phyloP scores from a whole-genome alignment of 2,113 vertebrate genomes.

The Chaenocephalus aceratus region DNA sequence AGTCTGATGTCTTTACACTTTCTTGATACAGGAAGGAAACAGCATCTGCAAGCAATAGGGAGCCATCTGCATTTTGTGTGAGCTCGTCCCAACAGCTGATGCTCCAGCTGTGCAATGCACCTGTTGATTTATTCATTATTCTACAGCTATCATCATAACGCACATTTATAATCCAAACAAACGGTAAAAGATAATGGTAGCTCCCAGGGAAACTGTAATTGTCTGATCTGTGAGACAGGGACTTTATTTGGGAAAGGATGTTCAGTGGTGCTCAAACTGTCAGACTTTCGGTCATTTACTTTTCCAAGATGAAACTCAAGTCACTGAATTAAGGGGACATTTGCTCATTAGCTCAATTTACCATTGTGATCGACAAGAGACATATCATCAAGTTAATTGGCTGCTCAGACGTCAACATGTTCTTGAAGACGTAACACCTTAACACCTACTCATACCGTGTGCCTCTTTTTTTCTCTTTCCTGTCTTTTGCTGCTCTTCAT shows the following conservation, averaged over 20 bases:
- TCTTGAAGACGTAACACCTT: neutral
- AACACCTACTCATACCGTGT: neutral
- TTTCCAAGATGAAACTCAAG: neutral
- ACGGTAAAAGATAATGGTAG: neutral
- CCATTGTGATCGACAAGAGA: constrained; percentile 2
- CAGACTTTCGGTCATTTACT: neutral
- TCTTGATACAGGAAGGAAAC: neutral
- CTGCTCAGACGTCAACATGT: neutral
- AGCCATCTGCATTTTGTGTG: constrained; percentile 5
- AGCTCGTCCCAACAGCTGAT: neutral
- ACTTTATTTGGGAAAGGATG: too few relatives aligned
- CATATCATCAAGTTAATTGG: constrained; percentile 3
- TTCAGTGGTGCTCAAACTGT: too few relatives aligned
- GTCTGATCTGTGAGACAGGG: too few relatives aligned
- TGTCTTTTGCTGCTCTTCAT: neutral
- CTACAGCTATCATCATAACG: neutral
- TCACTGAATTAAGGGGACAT: neutral
- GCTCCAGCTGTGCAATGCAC: neutral
- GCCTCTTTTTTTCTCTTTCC: neutral
- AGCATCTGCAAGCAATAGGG: neutral
- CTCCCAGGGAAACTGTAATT: neutral
- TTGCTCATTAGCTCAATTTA: constrained; percentile 20
- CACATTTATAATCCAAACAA: neutral
- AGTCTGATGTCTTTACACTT: neutral
- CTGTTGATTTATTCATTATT: neutral